Evolutionary conservation across 2,797 vertebrate genomes (phyloP).

Genomic region (Furcifer pardalis): DNA sequence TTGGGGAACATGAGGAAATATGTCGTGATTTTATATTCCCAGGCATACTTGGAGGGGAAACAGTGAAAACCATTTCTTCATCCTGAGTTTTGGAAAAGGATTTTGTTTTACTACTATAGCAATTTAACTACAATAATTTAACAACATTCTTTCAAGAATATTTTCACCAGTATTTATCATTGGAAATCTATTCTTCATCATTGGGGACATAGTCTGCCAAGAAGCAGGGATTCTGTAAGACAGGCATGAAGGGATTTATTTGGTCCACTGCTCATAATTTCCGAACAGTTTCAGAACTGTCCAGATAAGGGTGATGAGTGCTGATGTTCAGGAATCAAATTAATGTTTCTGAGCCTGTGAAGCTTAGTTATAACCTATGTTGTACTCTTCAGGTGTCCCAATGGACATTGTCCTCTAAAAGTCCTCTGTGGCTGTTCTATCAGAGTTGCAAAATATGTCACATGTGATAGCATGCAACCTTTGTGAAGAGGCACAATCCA

Average conservation of each 20-base stretch:
- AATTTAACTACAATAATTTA: not conserved
- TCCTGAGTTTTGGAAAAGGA: not conserved
- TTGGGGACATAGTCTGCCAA: slow-evolving; percentile 47
- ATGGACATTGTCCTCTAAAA: slow-evolving; percentile 1
- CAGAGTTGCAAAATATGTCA: not conserved
- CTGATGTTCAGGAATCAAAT: slow-evolving; percentile 56
- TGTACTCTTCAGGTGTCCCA: slow-evolving; percentile 55
- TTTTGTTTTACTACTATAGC: not conserved
- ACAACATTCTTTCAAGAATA: not conserved
- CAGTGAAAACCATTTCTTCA: not conserved
- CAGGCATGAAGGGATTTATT: slow-evolving; percentile 53
- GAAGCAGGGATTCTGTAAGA: slow-evolving; percentile 44
- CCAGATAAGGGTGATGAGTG: slow-evolving; percentile 59
- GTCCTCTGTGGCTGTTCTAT: not conserved
- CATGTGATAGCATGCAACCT: not conserved
- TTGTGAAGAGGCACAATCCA: not conserved
- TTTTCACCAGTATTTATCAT: not conserved
- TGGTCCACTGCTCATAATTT: slow-evolving; percentile 58
- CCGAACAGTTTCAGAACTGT: slow-evolving; percentile 49
- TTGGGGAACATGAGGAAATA: too few species aligned
- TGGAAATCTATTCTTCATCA: not conserved
- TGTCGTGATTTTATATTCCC: too few species aligned
- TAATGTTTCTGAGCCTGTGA: slow-evolving; percentile 56
- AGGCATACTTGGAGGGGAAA: not conserved
- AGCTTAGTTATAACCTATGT: slow-evolving; percentile 47